phyloP scores from a whole-genome alignment of 2,113 vertebrate species.

The Pollimyrus isidori region DNA sequence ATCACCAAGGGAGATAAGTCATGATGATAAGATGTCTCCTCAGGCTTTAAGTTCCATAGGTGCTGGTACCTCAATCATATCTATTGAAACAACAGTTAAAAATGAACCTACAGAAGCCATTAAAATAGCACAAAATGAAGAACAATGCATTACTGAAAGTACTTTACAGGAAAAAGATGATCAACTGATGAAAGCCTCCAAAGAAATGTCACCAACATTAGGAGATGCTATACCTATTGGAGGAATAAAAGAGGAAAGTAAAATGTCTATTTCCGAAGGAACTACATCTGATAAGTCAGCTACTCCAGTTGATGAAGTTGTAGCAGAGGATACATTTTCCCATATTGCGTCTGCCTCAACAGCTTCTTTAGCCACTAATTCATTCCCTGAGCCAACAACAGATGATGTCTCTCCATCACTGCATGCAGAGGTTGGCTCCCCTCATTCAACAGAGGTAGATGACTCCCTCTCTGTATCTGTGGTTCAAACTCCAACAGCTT shows the following conservation, averaged over 20 bases:
- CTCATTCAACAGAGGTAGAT: conserved; percentile 92
- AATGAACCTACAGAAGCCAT: conserved; percentile 53
- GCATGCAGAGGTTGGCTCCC: conserved; percentile 90
- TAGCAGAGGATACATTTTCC: conserved; percentile 91
- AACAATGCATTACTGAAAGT: conserved; percentile 41
- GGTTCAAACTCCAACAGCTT: conserved; percentile 85
- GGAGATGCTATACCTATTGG: conserved; percentile 66
- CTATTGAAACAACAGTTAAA: conserved; percentile 44
- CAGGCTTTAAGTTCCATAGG: conserved; percentile 52
- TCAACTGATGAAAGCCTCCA: conserved; percentile 40
- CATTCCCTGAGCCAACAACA: conserved; percentile 87
- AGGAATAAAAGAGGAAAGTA: conserved; percentile 85
- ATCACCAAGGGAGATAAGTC: conserved; percentile 43
- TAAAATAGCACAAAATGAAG: conserved; percentile 54
- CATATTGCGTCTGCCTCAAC: conserved; percentile 92
- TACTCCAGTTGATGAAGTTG: conserved; percentile 84
- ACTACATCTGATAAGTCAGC: conserved; percentile 90
- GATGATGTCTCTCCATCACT: conserved; percentile 87
- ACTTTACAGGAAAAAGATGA: conserved; percentile 11
- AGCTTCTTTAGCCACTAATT: conserved; percentile 87
- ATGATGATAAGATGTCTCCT: conserved; percentile 52
- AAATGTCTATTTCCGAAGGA: conserved; percentile 97
- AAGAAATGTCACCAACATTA: conserved; percentile 68
- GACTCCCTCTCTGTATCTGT: conserved; percentile 95
- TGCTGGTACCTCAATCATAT: conserved; percentile 50